phyloP scores from a whole-genome alignment of 2,888 invertebrate species.

The Drosophila paranaensis region DNA sequence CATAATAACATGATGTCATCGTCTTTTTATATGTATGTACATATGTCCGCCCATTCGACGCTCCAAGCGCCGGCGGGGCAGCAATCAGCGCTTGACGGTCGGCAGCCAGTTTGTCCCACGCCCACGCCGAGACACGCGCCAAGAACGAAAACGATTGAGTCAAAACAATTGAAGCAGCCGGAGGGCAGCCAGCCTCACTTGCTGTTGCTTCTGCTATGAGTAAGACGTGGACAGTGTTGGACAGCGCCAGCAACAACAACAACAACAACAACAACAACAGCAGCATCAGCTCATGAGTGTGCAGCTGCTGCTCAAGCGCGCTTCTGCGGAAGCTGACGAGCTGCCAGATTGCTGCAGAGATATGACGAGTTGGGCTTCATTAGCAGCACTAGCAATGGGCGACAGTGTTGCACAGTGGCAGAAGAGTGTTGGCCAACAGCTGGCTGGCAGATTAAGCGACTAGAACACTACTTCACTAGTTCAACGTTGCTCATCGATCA shows the following conservation, averaged over 20 bases:
- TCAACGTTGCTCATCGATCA: too few species aligned
- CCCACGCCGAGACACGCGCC: constrained; percentile 75
- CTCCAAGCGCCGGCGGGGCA: constrained; percentile 32
- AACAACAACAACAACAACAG: neutral
- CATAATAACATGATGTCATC: constrained; percentile 70
- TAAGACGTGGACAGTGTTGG: constrained; percentile 36
- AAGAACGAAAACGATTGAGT: constrained; percentile 47
- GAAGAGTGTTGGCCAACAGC: too few species aligned
- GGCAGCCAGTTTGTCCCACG: constrained; percentile 66
- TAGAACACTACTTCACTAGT: too few species aligned
- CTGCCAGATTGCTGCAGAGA: constrained; percentile 6
- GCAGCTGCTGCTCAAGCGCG: constrained; percentile 2
- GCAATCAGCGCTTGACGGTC: constrained; percentile 35
- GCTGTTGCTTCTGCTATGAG: constrained; percentile 21
- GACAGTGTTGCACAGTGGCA: too few species aligned
- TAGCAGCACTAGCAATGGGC: too few species aligned
- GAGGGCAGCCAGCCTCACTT: constrained; percentile 4
- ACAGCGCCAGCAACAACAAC: constrained; percentile 9
- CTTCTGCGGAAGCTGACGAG: constrained; percentile 17
- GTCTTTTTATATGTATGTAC: constrained; percentile 61
- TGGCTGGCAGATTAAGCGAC: too few species aligned
- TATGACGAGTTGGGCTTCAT: neutral
- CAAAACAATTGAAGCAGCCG: constrained; percentile 23
- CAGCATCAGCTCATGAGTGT: neutral
- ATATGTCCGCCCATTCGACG: constrained; percentile 49